Evolutionary conservation across 2,888 invertebrate genomes (phyloP).

Genomic region (Boloria selene): DNA sequence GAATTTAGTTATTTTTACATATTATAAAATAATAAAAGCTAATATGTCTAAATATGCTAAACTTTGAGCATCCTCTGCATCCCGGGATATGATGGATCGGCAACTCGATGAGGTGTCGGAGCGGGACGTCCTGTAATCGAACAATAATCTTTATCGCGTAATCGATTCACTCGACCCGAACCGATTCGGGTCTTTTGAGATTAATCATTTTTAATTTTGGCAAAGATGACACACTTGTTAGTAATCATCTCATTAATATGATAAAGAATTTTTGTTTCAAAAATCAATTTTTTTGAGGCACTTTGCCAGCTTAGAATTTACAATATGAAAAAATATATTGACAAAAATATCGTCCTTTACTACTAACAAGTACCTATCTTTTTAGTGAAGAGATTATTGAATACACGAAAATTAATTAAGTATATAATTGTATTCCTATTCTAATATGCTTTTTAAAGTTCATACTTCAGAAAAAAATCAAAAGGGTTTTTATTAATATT

Average conservation of each 20-base stretch:
- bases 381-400: no score
- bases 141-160: constrained; percentile 65
- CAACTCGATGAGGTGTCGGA: constrained; percentile 63
- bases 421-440: no score
- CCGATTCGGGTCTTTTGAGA: constrained; percentile 57
- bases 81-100: constrained; percentile 65
- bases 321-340: no score
- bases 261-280: neutral
- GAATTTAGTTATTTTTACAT: neutral
- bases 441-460: no score
- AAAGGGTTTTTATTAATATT: no score
- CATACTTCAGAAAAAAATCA: no score
- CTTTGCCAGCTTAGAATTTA: no score
- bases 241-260: constrained; percentile 10
- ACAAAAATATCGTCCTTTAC: no score
- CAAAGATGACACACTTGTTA: constrained; percentile 39
- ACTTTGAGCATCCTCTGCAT: constrained; percentile 58
- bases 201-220: constrained; percentile 37
- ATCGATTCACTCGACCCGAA: constrained; percentile 59
- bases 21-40: neutral
- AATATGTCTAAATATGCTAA: constrained; percentile 30
- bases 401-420: no score
- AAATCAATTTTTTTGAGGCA: no score
- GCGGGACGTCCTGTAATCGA: constrained; percentile 62
- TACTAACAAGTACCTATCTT: no score